Base-by-base conservation (phyloP, 2,888 invertebrate species). In the Unio delphinus region DNA sequence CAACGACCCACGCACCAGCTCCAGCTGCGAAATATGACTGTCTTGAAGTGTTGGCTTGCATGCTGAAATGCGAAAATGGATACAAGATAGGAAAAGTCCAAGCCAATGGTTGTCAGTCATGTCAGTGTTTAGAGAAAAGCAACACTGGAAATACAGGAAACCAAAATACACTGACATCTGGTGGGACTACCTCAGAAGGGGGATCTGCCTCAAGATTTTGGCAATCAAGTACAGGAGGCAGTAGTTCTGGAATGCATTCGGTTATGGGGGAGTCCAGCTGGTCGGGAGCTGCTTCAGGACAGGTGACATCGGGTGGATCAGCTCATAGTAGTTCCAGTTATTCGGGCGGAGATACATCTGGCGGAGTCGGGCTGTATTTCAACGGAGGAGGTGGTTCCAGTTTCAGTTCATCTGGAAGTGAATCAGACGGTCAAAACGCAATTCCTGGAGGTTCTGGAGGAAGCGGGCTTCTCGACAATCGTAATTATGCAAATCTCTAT, bases 11-110 rank as follows among this genome's bases (percentile, higher is more conserved):
- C 11, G 45, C 45, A 11, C 45, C 45, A 11, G 45, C 45, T 15
- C 8, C 45, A 45, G 45, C 70, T 5, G 57, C 68, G 26, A 64
- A 62, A 4, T 65, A 45, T 7, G 66, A 64, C n/a, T 78, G 78
- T 30, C 70, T 65, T 6, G 71, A 69, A 18, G 69, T 75, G n/a
- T 45, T 78, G 55, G 60, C 68, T 4, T 78, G 78, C 20, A 78
- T 78, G 78, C 64, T 78, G 23, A 70, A 71, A 56, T 78, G 75
- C 64, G 76, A 70, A 65, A 70, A 76, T 58, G 78, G 78, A 0
- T 75, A 74, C 67, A 20, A 70, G n/a, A 60, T 80, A 1, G 76
- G 80, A 3, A 74, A 78, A 54, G 78, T 70, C 11, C 72, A 72
- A n/a, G 54, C 68, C 8, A 71, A 78, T 55, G 78, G 78, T 6